phyloP scores from a whole-genome alignment of 2,888 invertebrate species.

The Bombyx huttoni region DNA sequence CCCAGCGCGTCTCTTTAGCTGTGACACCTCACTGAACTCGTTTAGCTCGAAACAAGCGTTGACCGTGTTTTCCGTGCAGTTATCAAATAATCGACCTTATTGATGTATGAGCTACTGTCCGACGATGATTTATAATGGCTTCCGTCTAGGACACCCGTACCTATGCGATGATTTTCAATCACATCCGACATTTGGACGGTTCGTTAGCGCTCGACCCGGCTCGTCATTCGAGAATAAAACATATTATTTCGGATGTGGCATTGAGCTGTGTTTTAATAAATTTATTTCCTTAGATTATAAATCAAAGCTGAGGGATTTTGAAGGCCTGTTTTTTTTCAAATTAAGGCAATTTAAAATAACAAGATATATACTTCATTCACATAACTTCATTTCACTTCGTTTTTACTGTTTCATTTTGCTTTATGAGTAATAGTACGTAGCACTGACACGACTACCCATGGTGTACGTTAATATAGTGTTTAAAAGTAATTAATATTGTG shows the following conservation, averaged over 20 bases:
- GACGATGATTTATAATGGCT: constrained; percentile 64
- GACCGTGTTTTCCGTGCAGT: constrained; percentile 47
- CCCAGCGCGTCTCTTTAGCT: not conserved
- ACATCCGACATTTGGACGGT: constrained; percentile 48
- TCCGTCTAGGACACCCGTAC: constrained; percentile 67
- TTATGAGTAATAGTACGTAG: not conserved
- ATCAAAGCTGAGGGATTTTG: not conserved
- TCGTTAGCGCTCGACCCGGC: constrained; percentile 46
- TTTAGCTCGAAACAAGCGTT: constrained; percentile 28
- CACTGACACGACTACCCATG: not conserved
- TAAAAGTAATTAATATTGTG: not conserved
- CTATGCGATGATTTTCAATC: constrained; percentile 70
- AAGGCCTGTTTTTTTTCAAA: not conserved
- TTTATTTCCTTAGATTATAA: not conserved
- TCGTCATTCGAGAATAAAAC: not conserved
- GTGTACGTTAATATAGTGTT: not conserved
- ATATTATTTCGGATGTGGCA: constrained; percentile 25
- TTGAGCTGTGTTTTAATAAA: constrained; percentile 2
- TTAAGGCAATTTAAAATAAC: not conserved
- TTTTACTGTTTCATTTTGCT: not conserved
- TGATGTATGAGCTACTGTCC: constrained; percentile 67
- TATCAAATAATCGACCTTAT: constrained; percentile 68
- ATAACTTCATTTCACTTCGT: not conserved
- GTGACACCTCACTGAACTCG: constrained; percentile 8
- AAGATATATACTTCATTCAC: too few relatives aligned